Evolutionary conservation across 2,797 vertebrate species (phyloP).

Genomic region (Tangara arthus): DNA sequence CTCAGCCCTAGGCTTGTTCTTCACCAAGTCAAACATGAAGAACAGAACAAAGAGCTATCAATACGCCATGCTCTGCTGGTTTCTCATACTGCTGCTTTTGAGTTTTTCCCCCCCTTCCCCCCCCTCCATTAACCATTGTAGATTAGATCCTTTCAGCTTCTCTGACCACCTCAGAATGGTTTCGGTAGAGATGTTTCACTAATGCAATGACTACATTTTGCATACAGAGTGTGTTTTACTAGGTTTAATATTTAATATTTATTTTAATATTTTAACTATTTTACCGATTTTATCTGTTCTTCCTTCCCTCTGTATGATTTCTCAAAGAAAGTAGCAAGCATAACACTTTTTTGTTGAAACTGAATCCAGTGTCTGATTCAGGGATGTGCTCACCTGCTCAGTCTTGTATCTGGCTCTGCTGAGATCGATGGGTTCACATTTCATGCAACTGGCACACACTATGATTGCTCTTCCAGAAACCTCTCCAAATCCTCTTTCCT

Average conservation of each 20-base stretch:
- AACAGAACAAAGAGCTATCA: background rate
- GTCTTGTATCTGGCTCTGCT: background rate
- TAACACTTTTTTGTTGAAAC: background rate
- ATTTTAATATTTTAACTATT: background rate
- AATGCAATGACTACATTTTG: background rate
- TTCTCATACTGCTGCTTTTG: background rate
- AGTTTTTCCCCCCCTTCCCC: too few relatives aligned
- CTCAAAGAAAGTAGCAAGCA: background rate
- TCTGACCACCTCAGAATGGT: background rate
- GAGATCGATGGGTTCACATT: background rate
- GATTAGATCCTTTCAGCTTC: background rate
- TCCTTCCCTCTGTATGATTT: background rate
- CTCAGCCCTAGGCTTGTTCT: background rate
- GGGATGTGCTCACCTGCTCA: background rate
- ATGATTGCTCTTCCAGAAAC: background rate
- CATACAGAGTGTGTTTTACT: background rate
- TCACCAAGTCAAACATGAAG: background rate
- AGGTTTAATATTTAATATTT: background rate
- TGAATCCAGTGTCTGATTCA: background rate
- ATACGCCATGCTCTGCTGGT: background rate
- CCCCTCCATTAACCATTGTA: background rate
- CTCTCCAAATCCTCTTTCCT: background rate
- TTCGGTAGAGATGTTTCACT: background rate
- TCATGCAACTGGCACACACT: background rate
- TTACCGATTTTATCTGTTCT: background rate